Percentiles rank a stretch among this genome's conserved stretches.
Evolutionary conservation across 2,797 vertebrate species (phyloP).

Genomic region (Psittacula echo): DNA sequence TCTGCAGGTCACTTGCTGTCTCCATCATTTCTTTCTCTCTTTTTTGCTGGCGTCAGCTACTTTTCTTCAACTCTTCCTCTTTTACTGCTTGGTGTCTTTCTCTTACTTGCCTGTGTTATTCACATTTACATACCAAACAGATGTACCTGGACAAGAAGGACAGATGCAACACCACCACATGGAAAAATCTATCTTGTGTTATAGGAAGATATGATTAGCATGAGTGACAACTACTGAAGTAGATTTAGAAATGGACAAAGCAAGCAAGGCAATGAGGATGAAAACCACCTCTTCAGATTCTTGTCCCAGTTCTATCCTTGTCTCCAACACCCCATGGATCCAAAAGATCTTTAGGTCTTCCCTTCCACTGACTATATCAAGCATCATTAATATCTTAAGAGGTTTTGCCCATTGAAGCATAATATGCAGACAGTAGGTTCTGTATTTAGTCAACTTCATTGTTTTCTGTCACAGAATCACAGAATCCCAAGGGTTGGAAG

Average conservation of each 20-base stretch:
- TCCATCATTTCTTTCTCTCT: neutral
- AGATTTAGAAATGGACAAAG: neutral
- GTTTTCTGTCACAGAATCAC: neutral
- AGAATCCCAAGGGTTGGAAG: too few species aligned
- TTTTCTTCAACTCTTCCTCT: neutral
- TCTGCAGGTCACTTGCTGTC: neutral
- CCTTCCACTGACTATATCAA: neutral
- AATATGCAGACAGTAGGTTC: neutral
- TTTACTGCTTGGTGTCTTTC: neutral
- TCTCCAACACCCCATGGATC: neutral
- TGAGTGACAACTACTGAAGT: neutral
- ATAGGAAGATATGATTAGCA: neutral
- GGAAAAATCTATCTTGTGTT: neutral
- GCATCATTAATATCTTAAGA: neutral
- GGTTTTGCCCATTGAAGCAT: neutral
- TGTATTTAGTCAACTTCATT: neutral
- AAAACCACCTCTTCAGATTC: neutral
- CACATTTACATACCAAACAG: neutral
- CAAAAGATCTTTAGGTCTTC: neutral
- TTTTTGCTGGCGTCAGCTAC: neutral
- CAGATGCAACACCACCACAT: neutral
- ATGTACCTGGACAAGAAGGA: neutral
- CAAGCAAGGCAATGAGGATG: neutral
- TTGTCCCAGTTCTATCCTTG: neutral
- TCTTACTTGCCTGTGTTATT: neutral